Evolutionary conservation across 2,113 vertebrate species (phyloP), one percentile per base, ranked within the genome.

Genomic region (Alces alces): DNA sequence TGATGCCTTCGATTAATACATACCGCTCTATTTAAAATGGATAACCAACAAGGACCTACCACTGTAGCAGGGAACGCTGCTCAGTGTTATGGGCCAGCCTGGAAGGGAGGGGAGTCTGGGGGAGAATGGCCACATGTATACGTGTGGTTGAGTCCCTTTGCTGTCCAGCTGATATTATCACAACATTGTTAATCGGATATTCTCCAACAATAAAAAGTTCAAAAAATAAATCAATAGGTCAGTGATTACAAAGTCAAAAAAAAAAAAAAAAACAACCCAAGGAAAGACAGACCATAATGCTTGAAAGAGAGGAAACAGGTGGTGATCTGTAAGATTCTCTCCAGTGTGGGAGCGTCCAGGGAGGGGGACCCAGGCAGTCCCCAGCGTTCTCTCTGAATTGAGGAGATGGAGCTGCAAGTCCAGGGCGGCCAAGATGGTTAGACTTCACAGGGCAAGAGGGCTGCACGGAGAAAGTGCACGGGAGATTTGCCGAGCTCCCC

Each of bases 391-490:
- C n/a, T 92, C 10, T 76, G 82, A 86, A 27, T 19, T 47, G n/a
- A 80, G 83, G 33, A 93, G 73, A 83, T 39, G 54, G 39, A 66
- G 33, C 47, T 87, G 15, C 47, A 61, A 55, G 19, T 39, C 6
- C 16, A 33, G 10, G 60, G 47, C 73, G 60, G 55, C n/a, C 43
- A 30, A 70, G 10, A 8, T 39, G n/a, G 36, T 15, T 23, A 43
- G 52, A 19, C 79, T 36, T 19, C 1, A 0, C 33, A 54, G 61
- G 82, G 80, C 21, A 25, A 50, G 66, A 58, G 39, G 21, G 4
- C 2, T 6, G 7, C 2, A 9, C 13, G 14, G 70, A 13, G 10
- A 84, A n/a, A 1, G 28, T 7, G 17, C 1, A 1, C 28, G 19
- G n/a, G 28, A n/a, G 6, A 57, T 8, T 1, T 89, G 45, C 4